A percentile compares a stretch with the other conserved stretches of the same genome.
Conservation (phyloP, 2,888 invertebrate species). For the Carpatolechia fugitivella region DNA sequence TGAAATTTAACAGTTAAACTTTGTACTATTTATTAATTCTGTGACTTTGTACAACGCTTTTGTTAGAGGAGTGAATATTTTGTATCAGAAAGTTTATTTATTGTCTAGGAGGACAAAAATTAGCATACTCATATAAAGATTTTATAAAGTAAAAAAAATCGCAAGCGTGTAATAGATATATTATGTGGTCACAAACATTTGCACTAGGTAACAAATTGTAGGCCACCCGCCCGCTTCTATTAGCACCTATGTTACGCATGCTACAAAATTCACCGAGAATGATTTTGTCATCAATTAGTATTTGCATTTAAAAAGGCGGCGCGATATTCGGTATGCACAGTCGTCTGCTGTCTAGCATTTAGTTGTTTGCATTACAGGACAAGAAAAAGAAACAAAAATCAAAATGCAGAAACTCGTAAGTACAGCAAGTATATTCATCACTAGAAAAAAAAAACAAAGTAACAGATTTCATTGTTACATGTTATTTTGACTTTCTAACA, state of each 20-base stretch:
- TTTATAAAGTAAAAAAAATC: background rate
- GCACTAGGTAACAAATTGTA: constrained; percentile 40
- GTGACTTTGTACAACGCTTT: too few relatives aligned
- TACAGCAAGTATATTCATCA: too few relatives aligned
- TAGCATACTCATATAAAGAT: too few relatives aligned
- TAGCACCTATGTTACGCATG: constrained; percentile 58
- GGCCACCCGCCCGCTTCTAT: constrained; percentile 49
- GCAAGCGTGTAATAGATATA: background rate
- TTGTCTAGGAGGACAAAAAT: too few relatives aligned
- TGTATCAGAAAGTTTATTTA: too few relatives aligned
- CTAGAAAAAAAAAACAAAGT: too few relatives aligned
- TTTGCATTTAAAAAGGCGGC: constrained; percentile 49
- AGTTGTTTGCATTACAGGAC: constrained; percentile 30
- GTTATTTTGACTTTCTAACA: too few relatives aligned
- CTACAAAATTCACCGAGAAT: constrained; percentile 35
- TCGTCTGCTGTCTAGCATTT: constrained; percentile 36
- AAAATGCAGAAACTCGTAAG: constrained; percentile 65
- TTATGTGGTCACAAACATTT: constrained; percentile 29
- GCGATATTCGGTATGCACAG: constrained; percentile 37
- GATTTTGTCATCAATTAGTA: constrained; percentile 59
- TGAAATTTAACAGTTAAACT: too few relatives aligned
- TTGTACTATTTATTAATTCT: too few relatives aligned
- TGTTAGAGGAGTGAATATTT: too few relatives aligned
- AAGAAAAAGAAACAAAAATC: constrained; percentile 24
- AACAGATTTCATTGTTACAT: too few relatives aligned